Percentiles rank a stretch among this genome's conserved stretches.
These are phyloP conservation scores for Eremobia ochroleuca DNA, from an alignment of 2,888 invertebrate species.

Conservation along the genomic window DNA sequence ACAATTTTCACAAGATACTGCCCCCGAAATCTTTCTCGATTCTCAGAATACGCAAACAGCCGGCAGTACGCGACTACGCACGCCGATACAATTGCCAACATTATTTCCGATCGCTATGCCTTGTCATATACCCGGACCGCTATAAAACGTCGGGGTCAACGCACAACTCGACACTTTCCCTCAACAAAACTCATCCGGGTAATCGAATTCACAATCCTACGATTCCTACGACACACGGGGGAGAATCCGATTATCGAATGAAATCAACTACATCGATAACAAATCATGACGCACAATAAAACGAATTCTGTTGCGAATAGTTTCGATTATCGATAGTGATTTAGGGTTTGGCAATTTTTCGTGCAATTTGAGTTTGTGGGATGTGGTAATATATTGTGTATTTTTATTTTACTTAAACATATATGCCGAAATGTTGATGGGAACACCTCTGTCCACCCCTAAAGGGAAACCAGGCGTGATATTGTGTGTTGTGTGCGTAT, in stretches of 20 bases:
- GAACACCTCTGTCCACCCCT: background rate
- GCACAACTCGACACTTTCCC: slow-evolving; percentile 60
- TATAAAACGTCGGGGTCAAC: slow-evolving; percentile 64
- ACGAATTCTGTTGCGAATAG: slow-evolving; percentile 58
- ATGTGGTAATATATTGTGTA: background rate
- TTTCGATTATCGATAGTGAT: slow-evolving; percentile 54
- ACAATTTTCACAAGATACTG: slow-evolving; percentile 36
- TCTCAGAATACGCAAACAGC: slow-evolving; percentile 37
- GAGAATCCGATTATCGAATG: slow-evolving; percentile 59
- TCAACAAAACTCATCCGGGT: slow-evolving; percentile 44
- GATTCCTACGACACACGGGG: slow-evolving; percentile 52
- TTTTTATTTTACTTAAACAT: background rate
- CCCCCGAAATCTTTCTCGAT: slow-evolving; percentile 36
- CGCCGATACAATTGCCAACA: slow-evolving; percentile 55
- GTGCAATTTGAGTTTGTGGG: slow-evolving; percentile 29
- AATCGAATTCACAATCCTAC: slow-evolving; percentile 58
- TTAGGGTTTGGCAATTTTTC: slow-evolving; percentile 42
- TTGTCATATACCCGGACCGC: slow-evolving; percentile 55
- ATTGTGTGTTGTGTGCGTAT: background rate
- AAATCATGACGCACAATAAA: slow-evolving; percentile 61
- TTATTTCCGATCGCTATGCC: slow-evolving; percentile 57
- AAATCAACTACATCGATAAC: slow-evolving; percentile 59
- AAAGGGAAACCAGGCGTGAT: background rate
- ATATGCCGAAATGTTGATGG: background rate
- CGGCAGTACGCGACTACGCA: slow-evolving; percentile 29